Evolutionary conservation across 2,888 invertebrate species (phyloP).

Genomic region (Alviniconcha strummeri): DNA sequence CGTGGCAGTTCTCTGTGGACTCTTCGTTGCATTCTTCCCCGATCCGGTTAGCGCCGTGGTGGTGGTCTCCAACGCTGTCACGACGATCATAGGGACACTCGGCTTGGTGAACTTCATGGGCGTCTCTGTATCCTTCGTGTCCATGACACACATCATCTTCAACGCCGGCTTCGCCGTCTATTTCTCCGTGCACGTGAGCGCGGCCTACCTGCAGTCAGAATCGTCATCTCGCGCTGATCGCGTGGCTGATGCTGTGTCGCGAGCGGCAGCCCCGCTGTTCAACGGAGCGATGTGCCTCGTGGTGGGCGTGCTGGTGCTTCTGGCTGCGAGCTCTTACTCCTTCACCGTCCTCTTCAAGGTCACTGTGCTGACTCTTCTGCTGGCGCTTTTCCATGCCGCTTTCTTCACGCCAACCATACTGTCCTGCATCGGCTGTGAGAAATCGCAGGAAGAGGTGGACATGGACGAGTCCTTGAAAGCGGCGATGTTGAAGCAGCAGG

Average conservation of each 20-base stretch:
- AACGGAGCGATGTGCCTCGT: constrained; percentile 49
- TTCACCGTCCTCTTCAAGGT: constrained; percentile 40
- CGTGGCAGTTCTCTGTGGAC: constrained; percentile 55
- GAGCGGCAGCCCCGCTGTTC: constrained; percentile 49
- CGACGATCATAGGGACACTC: constrained; percentile 58
- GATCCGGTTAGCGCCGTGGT: constrained; percentile 56
- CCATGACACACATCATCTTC: constrained; percentile 65
- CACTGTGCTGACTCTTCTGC: not conserved
- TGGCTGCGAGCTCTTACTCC: constrained; percentile 45
- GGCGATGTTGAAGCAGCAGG: not conserved
- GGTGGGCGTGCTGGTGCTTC: constrained; percentile 48
- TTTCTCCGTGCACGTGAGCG: constrained; percentile 55
- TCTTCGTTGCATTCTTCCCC: constrained; percentile 62
- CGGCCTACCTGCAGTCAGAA: constrained; percentile 50
- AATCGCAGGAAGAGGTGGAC: not conserved
- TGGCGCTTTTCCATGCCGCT: not conserved
- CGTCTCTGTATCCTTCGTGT: constrained; percentile 61
- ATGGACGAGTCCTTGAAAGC: not conserved
- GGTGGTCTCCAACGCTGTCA: constrained; percentile 58
- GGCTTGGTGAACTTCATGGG: constrained; percentile 61
- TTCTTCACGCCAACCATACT: constrained; percentile 22
- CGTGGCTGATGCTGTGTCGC: constrained; percentile 42
- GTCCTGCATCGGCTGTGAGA: constrained; percentile 32
- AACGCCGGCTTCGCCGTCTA: constrained; percentile 65
- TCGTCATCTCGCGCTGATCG: constrained; percentile 37